Conservation (phyloP, 2,113 vertebrate genomes). For the Pluvialis apricaria region DNA sequence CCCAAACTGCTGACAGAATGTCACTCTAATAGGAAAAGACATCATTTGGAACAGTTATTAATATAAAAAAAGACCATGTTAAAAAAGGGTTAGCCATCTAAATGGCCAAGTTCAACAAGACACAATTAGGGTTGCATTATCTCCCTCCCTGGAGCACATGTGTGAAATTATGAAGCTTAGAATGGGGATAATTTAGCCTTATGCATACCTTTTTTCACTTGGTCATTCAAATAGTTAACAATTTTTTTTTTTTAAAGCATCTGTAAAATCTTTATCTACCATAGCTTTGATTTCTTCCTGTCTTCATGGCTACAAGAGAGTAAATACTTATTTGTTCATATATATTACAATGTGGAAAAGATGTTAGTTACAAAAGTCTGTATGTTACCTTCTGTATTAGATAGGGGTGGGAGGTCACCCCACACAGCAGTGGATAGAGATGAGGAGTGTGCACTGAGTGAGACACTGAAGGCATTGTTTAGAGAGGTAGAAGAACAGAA, state of each 20-base stretch:
- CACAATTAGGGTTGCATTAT: not conserved
- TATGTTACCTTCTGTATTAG: not conserved
- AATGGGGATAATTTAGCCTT: not conserved
- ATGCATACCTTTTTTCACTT: not conserved
- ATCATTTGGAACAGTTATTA: constrained; percentile 1
- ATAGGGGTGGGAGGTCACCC: not conserved
- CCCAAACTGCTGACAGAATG: constrained; percentile 43
- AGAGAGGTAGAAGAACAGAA: not conserved
- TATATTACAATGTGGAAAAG: not conserved
- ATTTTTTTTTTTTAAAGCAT: not conserved
- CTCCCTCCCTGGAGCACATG: not conserved
- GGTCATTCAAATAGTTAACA: not conserved
- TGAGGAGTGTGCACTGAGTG: not conserved
- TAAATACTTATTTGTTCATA: not conserved
- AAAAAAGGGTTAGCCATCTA: constrained; percentile 21
- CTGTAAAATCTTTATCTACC: not conserved
- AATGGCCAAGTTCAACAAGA: not conserved
- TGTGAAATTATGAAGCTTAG: not conserved
- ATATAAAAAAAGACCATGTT: not conserved
- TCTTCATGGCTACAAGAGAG: not conserved
- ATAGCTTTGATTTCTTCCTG: not conserved
- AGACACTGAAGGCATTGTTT: not conserved
- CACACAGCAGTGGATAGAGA: not conserved
- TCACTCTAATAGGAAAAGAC: constrained; percentile 16
- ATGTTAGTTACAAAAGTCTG: not conserved